phyloP scores from a whole-genome alignment of 2,888 invertebrate genomes.

The Caradrina kadenii region DNA sequence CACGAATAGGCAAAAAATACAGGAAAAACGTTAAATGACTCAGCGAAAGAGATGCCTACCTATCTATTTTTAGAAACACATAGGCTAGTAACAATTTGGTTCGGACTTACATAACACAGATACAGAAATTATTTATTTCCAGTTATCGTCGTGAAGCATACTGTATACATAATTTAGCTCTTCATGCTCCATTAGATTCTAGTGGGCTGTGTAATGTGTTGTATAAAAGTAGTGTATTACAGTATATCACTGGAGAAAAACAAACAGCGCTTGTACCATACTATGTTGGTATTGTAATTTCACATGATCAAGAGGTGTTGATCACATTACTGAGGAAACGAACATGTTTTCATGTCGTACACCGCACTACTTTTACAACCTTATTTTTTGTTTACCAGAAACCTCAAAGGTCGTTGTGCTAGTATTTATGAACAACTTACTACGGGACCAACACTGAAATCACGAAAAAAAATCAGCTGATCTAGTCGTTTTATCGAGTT shows the following conservation, averaged over 20 bases:
- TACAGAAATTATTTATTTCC: constrained; percentile 25
- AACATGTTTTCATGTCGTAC: constrained; percentile 10
- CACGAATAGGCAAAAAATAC: constrained; percentile 56
- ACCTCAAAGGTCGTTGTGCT: no score
- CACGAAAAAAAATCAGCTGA: no score
- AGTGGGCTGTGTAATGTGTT: constrained; percentile 25
- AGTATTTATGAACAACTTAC: no score
- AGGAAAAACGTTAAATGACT: constrained; percentile 66
- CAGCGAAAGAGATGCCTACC: constrained; percentile 53
- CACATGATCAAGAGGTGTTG: constrained; percentile 16
- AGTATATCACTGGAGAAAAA: constrained; percentile 7
- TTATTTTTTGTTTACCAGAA: no score
- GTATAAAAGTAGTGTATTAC: constrained; percentile 22
- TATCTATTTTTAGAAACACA: constrained; percentile 49
- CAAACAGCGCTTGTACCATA: background rate
- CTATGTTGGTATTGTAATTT: constrained; percentile 7
- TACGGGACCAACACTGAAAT: no score
- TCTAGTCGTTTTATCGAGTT: no score
- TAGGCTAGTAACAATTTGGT: constrained; percentile 47
- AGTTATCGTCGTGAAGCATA: constrained; percentile 17
- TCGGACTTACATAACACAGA: constrained; percentile 5
- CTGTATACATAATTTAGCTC: constrained; percentile 33
- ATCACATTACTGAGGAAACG: constrained; percentile 18
- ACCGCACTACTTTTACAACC: background rate
- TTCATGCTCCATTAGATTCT: constrained; percentile 27